Evolutionary conservation across 2,113 vertebrate genomes (phyloP), one percentile per base, ranked within the genome.

Genomic region (Silurus glanis): DNA sequence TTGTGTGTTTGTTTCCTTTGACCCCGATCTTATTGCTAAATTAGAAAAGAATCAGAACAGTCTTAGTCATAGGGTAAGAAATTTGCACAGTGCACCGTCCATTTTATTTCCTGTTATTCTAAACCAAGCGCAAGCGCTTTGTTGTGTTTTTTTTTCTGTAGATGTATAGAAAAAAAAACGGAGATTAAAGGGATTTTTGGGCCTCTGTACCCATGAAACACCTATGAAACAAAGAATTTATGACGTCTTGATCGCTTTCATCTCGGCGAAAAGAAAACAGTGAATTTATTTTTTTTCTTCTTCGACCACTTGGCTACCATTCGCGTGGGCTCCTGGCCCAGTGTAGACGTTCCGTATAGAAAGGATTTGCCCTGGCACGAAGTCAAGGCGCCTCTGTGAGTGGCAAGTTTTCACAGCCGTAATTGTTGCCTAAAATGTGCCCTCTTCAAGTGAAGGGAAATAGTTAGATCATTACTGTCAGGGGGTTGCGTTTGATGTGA

Each of bases 241-340:
- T 95, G 94, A 94, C 93, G 93, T 92, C 91, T 93, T 83, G 92
- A 92, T 89, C 91, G 91, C 93, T 96, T 96, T 96, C 94, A 95
- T 96, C 95, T 95, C 95, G 93, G 23, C 91, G 37, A 94, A 90
- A 96, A 95, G 93, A 95, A 96, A 96, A 96, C 94, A 92, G 92
- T 94, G 96, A 96, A 95, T 92, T 94, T 95, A 96, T 95, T 92
- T 94, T 95, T 96, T 95, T 19, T 94, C 95, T 95, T 86, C 96
- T 96, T 95, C 94, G 93, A 95, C 95, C 28, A 86, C 93, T 95
- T 92, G 92, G 92, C 85, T 91, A 95, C 93, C 94, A 93, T 93
- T 95, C 94, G 93, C 92, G 93, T 79, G 82, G 92, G 92, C 93
- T 91, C 80, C 93, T 92, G 83, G 87, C 91, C 95, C 95, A 93